Evolutionary conservation across 2,797 vertebrate genomes (phyloP), one percentile per base, ranked within the genome.

Genomic region (Tamandua tetradactyla): DNA sequence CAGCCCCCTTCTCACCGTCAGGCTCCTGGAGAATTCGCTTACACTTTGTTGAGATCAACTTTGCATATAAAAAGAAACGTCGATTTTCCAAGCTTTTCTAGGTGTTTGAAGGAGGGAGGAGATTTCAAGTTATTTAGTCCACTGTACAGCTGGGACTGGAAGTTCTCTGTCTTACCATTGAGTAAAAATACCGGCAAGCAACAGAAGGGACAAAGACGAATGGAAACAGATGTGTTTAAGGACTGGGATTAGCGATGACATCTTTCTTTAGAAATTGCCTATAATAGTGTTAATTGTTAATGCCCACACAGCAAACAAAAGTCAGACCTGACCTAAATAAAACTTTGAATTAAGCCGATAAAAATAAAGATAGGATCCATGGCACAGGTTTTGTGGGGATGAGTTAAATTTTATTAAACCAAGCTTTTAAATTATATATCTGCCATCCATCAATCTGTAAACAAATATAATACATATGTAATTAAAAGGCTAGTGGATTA

Each of bases 351-450:
- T 5, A 25, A 30, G 1, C 2, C 30, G 47, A 61, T 85, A 94
- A 30, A 40, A 37, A 97, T 40, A 95, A 91, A 72, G 89, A 10
- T 15, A 74, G 91, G 78, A 80, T 52, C 64, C 87, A 91, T 3
- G 89, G 32, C 8, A 80, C 49, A 92, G 83, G 64, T 89, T 96
- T n/a, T 64, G 7, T 42, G 89, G 94, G 9, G 13, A 18, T 55
- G 93, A 92, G 84, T 96, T 97, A 89, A 93, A 74, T 89, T 98
- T 98, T 98, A 98, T 98, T 98, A 94, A 79, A 96, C 81, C 91
- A 96, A 96, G 95, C 62, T 95, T 93, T 95, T 94, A 95, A 97
- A 97, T 97, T 20, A 86, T 40, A 37, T 69, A 86, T 83, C 93
- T 47, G 47, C 44, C 95, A 97, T 94, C 96, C 96, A 47, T 95